Evolutionary conservation across 2,113 vertebrate species (phyloP), one percentile per base, ranked within the genome.

Genomic region (Channa argus): DNA sequence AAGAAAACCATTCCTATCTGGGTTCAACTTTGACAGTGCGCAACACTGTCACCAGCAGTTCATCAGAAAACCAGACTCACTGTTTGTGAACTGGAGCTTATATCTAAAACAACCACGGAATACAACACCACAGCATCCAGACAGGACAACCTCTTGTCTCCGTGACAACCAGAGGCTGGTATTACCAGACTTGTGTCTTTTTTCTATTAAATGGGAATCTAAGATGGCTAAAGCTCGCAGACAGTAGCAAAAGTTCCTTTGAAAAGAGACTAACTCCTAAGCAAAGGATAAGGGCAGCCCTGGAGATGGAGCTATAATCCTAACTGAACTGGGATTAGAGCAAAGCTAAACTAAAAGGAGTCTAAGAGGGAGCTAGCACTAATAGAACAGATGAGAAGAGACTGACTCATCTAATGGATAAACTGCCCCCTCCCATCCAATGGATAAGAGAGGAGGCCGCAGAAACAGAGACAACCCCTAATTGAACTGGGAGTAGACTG

Each of bases 281-380:
- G 86, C 53, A 54, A 74, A 86, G 81, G 78, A 75, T 80, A 51
- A 88, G 78, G 75, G 36, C 56, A 83, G 68, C 78, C 79, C 79
- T 63, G 58, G 79, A 86, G 87, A 86, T 15, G 24, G 56, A 68
- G 81, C 74, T 82, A 12, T 89, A 88, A 90, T 91, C 88, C 85
- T 71, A 65, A 87, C 77, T 89, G 88, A 90, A 88, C 73, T 84
- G 79, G 84, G 87, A 92, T 91, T 88, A 90, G 73, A 84, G 84
- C 73, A 55, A 79, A 86, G 84, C 63, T 69, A 82, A 86, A 83
- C 73, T 74, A 71, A 79, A 70, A 74, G 71, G 38, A 78, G 79
- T 83, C 68, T 43, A 58, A 83, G 80, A 63, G 65, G 81, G 74
- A 76, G 80, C 53, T 43, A 46, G 79, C 69, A 65, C 69, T 79